Evolutionary conservation across 92 coral and sea anemone genomes (phyloP).

Genomic region (Bergia sp.): DNA sequence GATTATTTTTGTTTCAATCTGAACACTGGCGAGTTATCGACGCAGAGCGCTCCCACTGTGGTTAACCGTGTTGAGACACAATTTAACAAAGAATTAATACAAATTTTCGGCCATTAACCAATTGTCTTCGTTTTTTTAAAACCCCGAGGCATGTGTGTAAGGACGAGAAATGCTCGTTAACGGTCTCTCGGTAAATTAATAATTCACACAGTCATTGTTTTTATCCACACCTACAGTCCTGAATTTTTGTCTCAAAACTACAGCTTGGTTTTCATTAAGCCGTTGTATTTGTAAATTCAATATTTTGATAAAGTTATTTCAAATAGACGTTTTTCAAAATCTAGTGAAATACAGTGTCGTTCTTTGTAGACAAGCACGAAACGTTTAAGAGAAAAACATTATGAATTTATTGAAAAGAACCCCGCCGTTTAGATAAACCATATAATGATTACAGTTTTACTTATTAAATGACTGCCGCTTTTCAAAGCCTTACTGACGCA

Average conservation of each 20-base stretch:
- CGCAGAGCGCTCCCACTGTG: conserved; percentile 6
- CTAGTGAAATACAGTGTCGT: background rate
- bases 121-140: conserved; percentile 29
- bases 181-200: conserved; percentile 17
- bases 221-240: background rate
- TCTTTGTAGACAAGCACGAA: conserved; percentile 7
- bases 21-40: conserved; percentile 26
- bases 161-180: conserved; percentile 39
- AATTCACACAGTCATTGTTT: conserved; percentile 10
- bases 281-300: background rate
- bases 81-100: conserved; percentile 39
- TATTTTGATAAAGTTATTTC: background rate
- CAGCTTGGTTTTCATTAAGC: background rate
- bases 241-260: background rate
- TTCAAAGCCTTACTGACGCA: background rate
- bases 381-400: conserved; percentile 17
- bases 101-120: conserved; percentile 36
- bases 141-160: conserved; percentile 36
- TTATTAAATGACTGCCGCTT: conserved; percentile 24
- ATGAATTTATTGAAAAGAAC: conserved; percentile 38
- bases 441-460: conserved; percentile 28
- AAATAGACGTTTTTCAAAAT: background rate
- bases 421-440: conserved; percentile 42
- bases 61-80: conserved; percentile 40
- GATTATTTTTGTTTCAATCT: background rate